Evolutionary conservation across 2,888 invertebrate genomes (phyloP), one percentile per base, ranked within the genome.

Genomic region (Aphidoletes aphidimyza): DNA sequence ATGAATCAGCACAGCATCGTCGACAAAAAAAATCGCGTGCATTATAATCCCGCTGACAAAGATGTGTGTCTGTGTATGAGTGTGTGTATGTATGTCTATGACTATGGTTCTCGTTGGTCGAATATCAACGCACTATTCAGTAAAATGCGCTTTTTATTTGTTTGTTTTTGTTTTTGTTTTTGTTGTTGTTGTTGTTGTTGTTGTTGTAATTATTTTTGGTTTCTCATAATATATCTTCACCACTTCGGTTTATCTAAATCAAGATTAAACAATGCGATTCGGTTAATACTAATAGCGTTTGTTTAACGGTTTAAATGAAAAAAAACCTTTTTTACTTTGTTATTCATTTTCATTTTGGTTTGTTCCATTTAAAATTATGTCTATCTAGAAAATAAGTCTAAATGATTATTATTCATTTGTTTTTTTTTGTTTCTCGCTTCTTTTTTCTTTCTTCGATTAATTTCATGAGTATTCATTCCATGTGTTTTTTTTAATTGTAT

Each of bases 301-400:
- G n/a, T 9, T 69, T 11, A 69, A 69, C 69, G 30, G 69, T 69
- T 30, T 30, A 69, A 69, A 30, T 30, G 0, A 69, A 69, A 69
- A 69, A 30, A 26, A 26, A 69, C 30, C 19, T 14, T 1, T 69
- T 5, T 9, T 69, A n/a, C n/a, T 30, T 69, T 69, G 26, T 69
- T 34, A 17, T 69, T 11, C 6, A 17, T 69, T 69, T 19, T 17
- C 22, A 30, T 14, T 30, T 30, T 69, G 69, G 5, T 47, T 47
- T 2, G 3, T 14, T 30, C 30, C 34, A 30, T 30, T 69, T 69
- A 9, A 69, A 69, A 69, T 69, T 69, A 69, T 69, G 69, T 69
- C 69, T 69, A 69, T 69, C 69, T 69, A 69, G 30, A 69, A 69
- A 69, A 69, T 69, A 69, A 69, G 34, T 69, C 69, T 69, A 69